Evolutionary conservation across 2,113 vertebrate genomes (phyloP).

Genomic region (Protobothrops mucrosquamatus): DNA sequence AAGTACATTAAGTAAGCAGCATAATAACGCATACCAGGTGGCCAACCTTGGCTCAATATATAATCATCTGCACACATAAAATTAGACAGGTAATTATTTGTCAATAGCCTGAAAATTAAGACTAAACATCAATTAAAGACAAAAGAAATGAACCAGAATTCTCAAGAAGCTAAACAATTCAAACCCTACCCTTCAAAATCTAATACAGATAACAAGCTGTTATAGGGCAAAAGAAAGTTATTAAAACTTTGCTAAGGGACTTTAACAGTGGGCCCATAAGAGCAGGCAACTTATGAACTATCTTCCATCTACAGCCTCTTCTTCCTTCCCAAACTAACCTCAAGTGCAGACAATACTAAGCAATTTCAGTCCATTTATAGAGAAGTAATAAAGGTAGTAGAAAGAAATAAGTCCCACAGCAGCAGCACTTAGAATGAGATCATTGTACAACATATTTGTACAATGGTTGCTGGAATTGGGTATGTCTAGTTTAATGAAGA

Average conservation of each 20-base stretch:
- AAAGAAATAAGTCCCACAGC: not conserved
- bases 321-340: not conserved
- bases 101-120: not conserved
- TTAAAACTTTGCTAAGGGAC: not conserved
- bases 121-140: not conserved
- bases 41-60: slow-evolving; percentile 33
- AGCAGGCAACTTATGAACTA: not conserved
- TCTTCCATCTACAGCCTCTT: not conserved
- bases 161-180: not conserved
- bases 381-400: not conserved
- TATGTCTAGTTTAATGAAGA: no score
- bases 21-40: slow-evolving; percentile 38
- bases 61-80: slow-evolving; percentile 21
- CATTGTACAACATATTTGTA: not conserved
- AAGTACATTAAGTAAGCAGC: slow-evolving; percentile 47
- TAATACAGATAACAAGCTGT: not conserved
- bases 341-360: not conserved
- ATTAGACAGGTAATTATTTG: slow-evolving; percentile 9
- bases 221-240: not conserved
- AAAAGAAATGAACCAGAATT: not conserved
- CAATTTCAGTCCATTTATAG: not conserved
- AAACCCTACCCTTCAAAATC: not conserved
- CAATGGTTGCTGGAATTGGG: no score
- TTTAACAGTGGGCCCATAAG: not conserved
- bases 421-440: not conserved